A percentile compares a stretch with the other conserved stretches of the same genome.
Conservation (phyloP, 2,797 vertebrate genomes). For the Amblyopsis hoosieri region DNA sequence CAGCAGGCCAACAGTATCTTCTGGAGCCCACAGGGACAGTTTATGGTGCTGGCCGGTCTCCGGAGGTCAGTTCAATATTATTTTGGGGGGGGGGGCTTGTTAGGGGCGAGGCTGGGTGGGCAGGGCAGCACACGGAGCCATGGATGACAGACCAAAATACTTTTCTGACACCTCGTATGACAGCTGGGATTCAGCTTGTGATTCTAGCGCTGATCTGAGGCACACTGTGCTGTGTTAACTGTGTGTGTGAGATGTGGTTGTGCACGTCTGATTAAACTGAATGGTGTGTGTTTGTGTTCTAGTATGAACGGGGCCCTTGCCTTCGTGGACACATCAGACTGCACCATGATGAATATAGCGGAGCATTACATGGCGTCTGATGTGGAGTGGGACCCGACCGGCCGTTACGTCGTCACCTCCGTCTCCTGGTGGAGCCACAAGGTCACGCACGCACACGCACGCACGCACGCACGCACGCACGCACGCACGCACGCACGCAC, state of each 20-base stretch:
- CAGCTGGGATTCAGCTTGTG: conserved; percentile 66
- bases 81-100: background rate
- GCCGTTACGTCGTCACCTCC: conserved; percentile 93
- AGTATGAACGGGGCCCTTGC: conserved; percentile 98
- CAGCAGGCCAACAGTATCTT: conserved; percentile 99
- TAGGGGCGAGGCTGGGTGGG: background rate
- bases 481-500: too few species aligned
- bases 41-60: conserved; percentile 93
- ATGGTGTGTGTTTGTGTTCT: conserved; percentile 2
- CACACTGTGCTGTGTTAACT: background rate
- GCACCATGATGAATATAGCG: conserved; percentile 98
- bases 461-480: background rate
- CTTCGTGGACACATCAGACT: conserved; percentile 97
- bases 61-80: conserved; percentile 83
- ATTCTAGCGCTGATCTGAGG: conserved; percentile 57
- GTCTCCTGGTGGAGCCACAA: conserved; percentile 99
- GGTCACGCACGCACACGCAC: conserved; percentile 62
- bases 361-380: conserved; percentile 98
- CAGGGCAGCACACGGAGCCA: conserved; percentile 10
- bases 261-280: background rate
- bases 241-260: background rate
- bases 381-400: conserved; percentile 97
- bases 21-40: conserved; percentile 99
- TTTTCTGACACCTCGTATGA: conserved; percentile 69
- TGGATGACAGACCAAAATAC: conserved; percentile 44